phyloP scores from a whole-genome alignment of 2,113 vertebrate genomes.

The Dipodomys spectabilis region DNA sequence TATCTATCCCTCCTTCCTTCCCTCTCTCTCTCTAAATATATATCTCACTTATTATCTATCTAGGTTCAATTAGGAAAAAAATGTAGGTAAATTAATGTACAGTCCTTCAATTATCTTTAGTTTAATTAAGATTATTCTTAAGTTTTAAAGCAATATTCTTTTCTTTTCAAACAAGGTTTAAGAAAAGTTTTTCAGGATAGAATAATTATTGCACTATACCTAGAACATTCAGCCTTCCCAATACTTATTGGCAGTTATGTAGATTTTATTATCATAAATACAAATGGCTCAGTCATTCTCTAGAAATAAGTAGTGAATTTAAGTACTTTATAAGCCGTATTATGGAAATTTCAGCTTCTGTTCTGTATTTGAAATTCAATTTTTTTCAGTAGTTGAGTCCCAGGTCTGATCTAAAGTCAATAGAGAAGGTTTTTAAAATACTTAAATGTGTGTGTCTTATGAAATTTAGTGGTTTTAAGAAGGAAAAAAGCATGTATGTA shows the following conservation, averaged over 20 bases:
- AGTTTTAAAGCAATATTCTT: constrained; percentile 17
- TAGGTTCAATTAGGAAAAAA: constrained; percentile 31
- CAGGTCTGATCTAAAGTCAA: constrained; percentile 61
- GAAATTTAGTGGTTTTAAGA: constrained; percentile 72
- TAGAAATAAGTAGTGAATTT: constrained; percentile 66
- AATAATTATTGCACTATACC: constrained; percentile 11
- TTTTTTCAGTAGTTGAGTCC: constrained; percentile 9
- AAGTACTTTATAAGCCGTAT: constrained; percentile 37
- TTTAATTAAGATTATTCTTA: constrained; percentile 35
- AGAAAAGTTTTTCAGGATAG: constrained; percentile 25
- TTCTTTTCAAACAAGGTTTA: constrained; percentile 53
- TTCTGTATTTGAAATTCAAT: neutral
- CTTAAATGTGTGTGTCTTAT: constrained; percentile 58
- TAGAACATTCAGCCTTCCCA: constrained; percentile 32
- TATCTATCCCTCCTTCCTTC: too few relatives aligned
- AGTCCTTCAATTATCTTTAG: constrained; percentile 28
- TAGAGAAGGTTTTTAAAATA: constrained; percentile 43
- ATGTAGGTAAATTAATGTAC: neutral
- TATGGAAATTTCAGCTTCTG: constrained; percentile 37
- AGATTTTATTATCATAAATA: constrained; percentile 60
- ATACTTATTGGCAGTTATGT: constrained; percentile 19
- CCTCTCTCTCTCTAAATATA: neutral
- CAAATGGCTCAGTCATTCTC: constrained; percentile 42
- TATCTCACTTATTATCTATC: neutral
- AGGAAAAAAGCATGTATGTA: constrained; percentile 57